phyloP scores from a whole-genome alignment of 2,888 invertebrate genomes.

The Apotomis betuletana region DNA sequence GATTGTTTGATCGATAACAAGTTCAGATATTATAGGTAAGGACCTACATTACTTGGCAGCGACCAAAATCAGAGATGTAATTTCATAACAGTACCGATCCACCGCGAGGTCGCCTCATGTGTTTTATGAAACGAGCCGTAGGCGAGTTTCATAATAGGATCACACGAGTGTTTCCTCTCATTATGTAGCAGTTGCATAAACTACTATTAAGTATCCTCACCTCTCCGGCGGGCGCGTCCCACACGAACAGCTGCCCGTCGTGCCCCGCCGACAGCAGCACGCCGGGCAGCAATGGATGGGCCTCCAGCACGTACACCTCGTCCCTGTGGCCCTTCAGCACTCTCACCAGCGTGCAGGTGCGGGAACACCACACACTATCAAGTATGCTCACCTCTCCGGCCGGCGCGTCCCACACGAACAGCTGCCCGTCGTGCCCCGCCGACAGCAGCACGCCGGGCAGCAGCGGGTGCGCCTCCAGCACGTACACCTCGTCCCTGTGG shows the following conservation, averaged over 20 bases:
- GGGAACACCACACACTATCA: too few relatives aligned
- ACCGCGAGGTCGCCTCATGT: too few relatives aligned
- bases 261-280: slow-evolving; percentile 97
- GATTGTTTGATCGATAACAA: too few relatives aligned
- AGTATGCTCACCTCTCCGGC: slow-evolving; percentile 48
- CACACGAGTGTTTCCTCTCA: too few relatives aligned
- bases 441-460: slow-evolving; percentile 91
- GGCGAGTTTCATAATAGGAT: too few relatives aligned
- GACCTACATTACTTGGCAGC: too few relatives aligned
- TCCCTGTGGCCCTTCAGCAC: slow-evolving; percentile 70
- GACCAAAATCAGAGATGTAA: too few relatives aligned
- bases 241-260: slow-evolving; percentile 95
- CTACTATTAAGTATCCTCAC: slow-evolving; percentile 44
- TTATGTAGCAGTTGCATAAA: too few relatives aligned
- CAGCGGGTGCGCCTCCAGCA: slow-evolving; percentile 96
- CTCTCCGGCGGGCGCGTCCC: slow-evolving; percentile 85
- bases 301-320: slow-evolving; percentile 96
- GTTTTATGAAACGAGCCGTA: too few relatives aligned
- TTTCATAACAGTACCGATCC: too few relatives aligned
- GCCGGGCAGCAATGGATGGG: slow-evolving; percentile 92
- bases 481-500: slow-evolving; percentile 92
- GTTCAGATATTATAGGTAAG: too few relatives aligned
- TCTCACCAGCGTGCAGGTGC: too few relatives aligned
- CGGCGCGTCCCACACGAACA: slow-evolving; percentile 91
- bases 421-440: slow-evolving; percentile 98